Conservation (phyloP, 1,140 invertebrate genomes). For the Lysiphlebus fabarum region DNA sequence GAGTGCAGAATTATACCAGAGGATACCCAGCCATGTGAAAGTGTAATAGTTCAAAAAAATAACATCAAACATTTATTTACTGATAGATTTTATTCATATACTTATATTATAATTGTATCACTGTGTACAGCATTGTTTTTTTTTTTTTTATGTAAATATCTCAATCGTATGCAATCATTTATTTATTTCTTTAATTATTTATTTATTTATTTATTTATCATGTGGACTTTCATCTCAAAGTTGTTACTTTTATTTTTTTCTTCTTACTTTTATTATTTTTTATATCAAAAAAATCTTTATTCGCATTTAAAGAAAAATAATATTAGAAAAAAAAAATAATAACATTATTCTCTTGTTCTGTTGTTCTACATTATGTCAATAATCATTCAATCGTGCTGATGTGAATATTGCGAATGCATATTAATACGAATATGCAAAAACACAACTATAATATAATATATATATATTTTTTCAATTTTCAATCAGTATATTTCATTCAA, state of each 20-base stretch:
- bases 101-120: conserved; percentile 59
- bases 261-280: conserved; percentile 38
- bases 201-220: conserved; percentile 29
- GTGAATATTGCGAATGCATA: too few relatives aligned
- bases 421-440: too few relatives aligned
- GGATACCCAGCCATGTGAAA: conserved; percentile 40
- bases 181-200: conserved; percentile 41
- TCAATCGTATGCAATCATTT: conserved; percentile 49
- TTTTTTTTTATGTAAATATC: conserved; percentile 43
- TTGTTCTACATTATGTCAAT: neutral
- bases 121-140: conserved; percentile 56
- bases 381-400: too few relatives aligned
- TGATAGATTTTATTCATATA: conserved; percentile 59
- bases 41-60: conserved; percentile 11
- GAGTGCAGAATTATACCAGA: conserved; percentile 24
- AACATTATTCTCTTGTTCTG: conserved; percentile 29
- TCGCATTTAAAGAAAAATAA: too few relatives aligned
- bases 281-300: conserved; percentile 47
- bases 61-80: conserved; percentile 39
- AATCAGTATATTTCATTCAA: too few relatives aligned
- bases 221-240: conserved; percentile 30
- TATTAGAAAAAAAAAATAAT: conserved; percentile 25
- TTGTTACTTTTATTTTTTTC: conserved; percentile 21
- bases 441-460: too few relatives aligned
- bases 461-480: too few relatives aligned